Percentiles rank a stretch among this genome's conserved stretches.
phyloP scores from a whole-genome alignment of 1,140 invertebrate species.

The Zelostemma sp. region DNA sequence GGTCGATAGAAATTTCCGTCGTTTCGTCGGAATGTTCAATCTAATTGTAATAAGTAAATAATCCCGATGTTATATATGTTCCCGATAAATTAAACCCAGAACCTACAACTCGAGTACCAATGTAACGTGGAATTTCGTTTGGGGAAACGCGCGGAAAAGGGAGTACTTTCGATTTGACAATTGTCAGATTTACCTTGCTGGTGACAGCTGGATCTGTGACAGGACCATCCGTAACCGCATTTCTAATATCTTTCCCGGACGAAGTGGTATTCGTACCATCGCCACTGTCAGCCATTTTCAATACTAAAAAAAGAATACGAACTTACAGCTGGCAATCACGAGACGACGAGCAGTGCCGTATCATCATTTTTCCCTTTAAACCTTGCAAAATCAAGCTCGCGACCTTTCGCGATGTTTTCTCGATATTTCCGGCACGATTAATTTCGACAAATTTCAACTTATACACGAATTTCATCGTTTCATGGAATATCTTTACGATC shows the following conservation, averaged over 20 bases:
- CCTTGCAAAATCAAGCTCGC: too few relatives aligned
- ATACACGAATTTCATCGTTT: too few relatives aligned
- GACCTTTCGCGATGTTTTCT: too few relatives aligned
- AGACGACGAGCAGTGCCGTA: too few relatives aligned
- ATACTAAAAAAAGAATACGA: constrained; percentile 47
- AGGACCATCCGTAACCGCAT: constrained; percentile 58
- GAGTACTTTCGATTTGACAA: not conserved
- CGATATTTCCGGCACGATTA: too few relatives aligned
- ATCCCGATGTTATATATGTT: not conserved
- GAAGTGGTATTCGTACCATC: constrained; percentile 55
- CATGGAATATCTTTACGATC: too few relatives aligned
- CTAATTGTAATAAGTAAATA: not conserved
- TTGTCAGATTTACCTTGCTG: constrained; percentile 56
- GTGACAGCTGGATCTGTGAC: constrained; percentile 63
- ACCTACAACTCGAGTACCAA: not conserved
- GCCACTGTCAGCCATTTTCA: constrained; percentile 66
- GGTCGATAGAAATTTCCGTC: too few relatives aligned
- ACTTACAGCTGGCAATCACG: too few relatives aligned
- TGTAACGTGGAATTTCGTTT: not conserved
- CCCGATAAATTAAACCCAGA: not conserved
- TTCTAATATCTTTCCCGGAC: constrained; percentile 60
- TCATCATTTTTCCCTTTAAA: too few relatives aligned
- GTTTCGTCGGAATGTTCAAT: not conserved
- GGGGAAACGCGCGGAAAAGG: not conserved
- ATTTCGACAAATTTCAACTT: too few relatives aligned